Evolutionary conservation across 2,888 invertebrate genomes (phyloP).

Genomic region (Scaptomyza flava): DNA sequence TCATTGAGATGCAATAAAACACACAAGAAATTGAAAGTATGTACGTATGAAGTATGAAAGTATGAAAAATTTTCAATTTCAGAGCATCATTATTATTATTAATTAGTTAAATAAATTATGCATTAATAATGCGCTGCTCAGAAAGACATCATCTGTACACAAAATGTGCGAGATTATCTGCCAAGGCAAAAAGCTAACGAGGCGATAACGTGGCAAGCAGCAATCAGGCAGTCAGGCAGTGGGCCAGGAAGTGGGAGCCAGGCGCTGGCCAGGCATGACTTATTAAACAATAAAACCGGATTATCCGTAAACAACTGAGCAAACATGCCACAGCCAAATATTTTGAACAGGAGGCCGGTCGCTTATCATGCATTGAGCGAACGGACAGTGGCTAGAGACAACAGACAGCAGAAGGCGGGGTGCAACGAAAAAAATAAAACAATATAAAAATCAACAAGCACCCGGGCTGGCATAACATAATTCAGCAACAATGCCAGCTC

Average conservation of each 20-base stretch:
- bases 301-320: slow-evolving; percentile 78
- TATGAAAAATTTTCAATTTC: too few species aligned
- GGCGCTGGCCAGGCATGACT: slow-evolving; percentile 58
- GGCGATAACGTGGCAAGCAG: slow-evolving; percentile 46
- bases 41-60: too few species aligned
- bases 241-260: slow-evolving; percentile 13
- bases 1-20: too few species aligned
- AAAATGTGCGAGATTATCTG: slow-evolving; percentile 15
- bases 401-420: slow-evolving; percentile 16
- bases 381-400: slow-evolving; percentile 32
- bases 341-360: slow-evolving; percentile 33
- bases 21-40: too few species aligned
- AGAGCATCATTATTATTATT: too few species aligned
- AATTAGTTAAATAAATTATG: too few species aligned
- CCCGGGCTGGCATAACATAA: slow-evolving; percentile 64
- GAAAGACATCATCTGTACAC: slow-evolving; percentile 15
- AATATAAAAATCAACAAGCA: slow-evolving; percentile 76
- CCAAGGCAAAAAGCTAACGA: slow-evolving; percentile 59
- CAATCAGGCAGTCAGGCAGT: slow-evolving; percentile 26
- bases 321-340: slow-evolving; percentile 70
- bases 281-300: slow-evolving; percentile 79
- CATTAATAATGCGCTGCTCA: too few species aligned
- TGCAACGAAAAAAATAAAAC: slow-evolving; percentile 49
- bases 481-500: slow-evolving; percentile 76
- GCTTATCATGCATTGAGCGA: slow-evolving; percentile 58